A percentile compares a stretch with the other conserved stretches of the same genome.
These are phyloP conservation scores for Sciaenops ocellatus DNA, from an alignment of 2,797 vertebrate species.

Conservation along the genomic window DNA sequence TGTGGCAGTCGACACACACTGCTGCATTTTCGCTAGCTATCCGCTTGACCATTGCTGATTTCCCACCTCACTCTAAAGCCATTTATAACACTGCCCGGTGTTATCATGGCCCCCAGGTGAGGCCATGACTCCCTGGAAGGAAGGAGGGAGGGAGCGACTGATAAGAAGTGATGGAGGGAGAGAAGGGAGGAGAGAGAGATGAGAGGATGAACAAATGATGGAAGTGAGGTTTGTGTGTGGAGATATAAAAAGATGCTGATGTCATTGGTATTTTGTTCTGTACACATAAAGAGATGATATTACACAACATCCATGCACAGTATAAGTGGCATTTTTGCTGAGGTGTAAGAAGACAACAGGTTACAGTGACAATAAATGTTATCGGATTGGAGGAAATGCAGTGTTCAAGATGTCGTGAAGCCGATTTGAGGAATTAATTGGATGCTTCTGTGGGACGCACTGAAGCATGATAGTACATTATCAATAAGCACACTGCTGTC, in stretches of 20 bases:
- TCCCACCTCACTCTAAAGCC: conserved; percentile 53
- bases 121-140: conserved; percentile 54
- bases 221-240: conserved; percentile 29
- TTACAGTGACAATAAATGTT: conserved; percentile 35
- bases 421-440: conserved; percentile 50
- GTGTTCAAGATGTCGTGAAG: conserved; percentile 19
- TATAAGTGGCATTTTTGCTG: conserved; percentile 7
- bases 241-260: conserved; percentile 34
- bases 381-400: conserved; percentile 32
- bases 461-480: conserved; percentile 51
- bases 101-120: conserved; percentile 70
- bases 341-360: conserved; percentile 37
- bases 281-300: conserved; percentile 9
- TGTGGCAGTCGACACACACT: conserved; percentile 57
- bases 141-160: conserved; percentile 26
- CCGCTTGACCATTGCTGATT: conserved; percentile 65
- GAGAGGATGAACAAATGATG: conserved; percentile 39
- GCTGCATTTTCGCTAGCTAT: conserved; percentile 55
- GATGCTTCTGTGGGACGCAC: conserved; percentile 44
- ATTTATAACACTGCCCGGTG: conserved; percentile 63
- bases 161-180: conserved; percentile 43
- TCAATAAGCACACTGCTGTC: conserved; percentile 39
- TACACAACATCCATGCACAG: conserved; percentile 3
- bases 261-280: conserved; percentile 15
- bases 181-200: conserved; percentile 36